phyloP scores from a whole-genome alignment of 2,113 vertebrate species.

The Alosa alosa region DNA sequence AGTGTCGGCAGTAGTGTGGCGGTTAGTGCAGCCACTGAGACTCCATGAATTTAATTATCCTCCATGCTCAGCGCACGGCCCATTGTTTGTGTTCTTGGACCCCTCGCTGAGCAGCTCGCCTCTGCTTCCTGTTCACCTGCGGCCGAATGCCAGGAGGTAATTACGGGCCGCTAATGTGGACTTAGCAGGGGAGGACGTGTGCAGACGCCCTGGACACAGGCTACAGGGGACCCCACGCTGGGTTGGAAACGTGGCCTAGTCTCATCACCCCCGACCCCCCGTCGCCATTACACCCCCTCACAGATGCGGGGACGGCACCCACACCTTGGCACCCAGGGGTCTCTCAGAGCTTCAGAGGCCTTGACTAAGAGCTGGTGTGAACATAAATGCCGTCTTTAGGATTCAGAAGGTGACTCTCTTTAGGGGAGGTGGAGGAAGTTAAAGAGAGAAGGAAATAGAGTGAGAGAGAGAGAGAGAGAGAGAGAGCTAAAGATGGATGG shows the following conservation, averaged over 20 bases:
- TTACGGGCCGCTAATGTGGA: neutral
- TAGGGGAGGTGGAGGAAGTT: neutral
- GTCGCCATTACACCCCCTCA: neutral
- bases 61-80: neutral
- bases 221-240: slow-evolving; percentile 2
- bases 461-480: neutral
- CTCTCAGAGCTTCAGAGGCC: neutral
- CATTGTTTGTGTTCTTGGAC: neutral
- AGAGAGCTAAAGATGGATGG: neutral
- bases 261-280: neutral
- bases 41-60: neutral
- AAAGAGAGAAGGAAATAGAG: neutral
- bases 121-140: neutral
- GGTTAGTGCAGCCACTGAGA: neutral
- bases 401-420: neutral
- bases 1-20: neutral
- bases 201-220: neutral
- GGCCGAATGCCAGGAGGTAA: neutral
- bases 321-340: slow-evolving; percentile 9
- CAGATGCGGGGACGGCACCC: neutral
- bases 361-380: neutral
- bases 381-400: neutral
- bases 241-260: neutral
- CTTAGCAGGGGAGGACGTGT: neutral
- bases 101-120: neutral